phyloP scores from a whole-genome alignment of 2,888 invertebrate species.

The Hirtodrosophila histrioides region DNA sequence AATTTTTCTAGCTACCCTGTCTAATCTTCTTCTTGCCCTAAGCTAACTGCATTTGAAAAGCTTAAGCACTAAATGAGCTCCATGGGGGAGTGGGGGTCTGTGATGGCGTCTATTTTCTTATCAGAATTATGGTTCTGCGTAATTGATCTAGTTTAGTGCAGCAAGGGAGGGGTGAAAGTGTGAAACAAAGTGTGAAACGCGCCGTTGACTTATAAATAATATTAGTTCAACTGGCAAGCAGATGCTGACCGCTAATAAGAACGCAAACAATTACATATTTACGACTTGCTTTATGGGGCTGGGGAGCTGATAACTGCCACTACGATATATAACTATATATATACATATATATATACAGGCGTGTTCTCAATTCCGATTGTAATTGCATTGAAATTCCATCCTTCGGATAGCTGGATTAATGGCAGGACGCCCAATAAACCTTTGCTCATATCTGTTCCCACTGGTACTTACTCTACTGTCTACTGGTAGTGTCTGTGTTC shows the following conservation, averaged over 20 bases:
- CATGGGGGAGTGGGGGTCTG: background rate
- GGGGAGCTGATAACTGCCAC: conserved; percentile 4
- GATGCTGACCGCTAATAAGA: conserved; percentile 62
- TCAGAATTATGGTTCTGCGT: conserved; percentile 56
- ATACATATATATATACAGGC: background rate
- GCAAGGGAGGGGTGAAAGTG: background rate
- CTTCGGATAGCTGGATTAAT: too few species aligned
- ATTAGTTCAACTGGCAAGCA: conserved; percentile 59
- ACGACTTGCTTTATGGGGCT: background rate
- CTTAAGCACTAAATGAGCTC: conserved; percentile 40
- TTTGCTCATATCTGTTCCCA: too few species aligned
- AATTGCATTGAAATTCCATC: too few species aligned
- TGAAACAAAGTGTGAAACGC: conserved; percentile 3
- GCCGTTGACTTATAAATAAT: conserved; percentile 59
- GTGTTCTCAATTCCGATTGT: too few species aligned
- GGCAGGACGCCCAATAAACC: too few species aligned
- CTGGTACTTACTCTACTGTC: too few species aligned
- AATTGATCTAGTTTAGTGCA: conserved; percentile 66
- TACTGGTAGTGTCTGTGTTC: too few species aligned
- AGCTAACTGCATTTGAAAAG: conserved; percentile 19
- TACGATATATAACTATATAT: background rate
- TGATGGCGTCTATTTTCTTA: conserved; percentile 44
- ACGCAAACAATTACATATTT: conserved; percentile 40
- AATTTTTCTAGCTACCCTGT: conserved; percentile 17
- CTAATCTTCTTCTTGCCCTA: conserved; percentile 12